phyloP scores from a whole-genome alignment of 2,797 vertebrate genomes.

The Numenius phaeopus region DNA sequence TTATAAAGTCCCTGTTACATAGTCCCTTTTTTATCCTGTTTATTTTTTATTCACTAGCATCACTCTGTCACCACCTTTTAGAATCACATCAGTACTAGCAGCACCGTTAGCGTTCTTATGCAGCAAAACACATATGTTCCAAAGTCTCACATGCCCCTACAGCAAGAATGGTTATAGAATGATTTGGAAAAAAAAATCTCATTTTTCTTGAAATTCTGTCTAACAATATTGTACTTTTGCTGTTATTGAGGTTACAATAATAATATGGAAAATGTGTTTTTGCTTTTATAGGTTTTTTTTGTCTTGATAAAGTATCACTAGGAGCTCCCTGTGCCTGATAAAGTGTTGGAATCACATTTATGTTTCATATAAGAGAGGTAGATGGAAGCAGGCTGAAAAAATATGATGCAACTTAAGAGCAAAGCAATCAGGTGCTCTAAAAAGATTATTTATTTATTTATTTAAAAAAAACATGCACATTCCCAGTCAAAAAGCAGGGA shows the following conservation, averaged over 20 bases:
- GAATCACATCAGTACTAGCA: not conserved
- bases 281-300: constrained; percentile 44
- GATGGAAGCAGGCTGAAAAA: constrained; percentile 58
- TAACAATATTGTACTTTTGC: not conserved
- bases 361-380: constrained; percentile 59
- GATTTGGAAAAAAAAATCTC: not conserved
- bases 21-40: not conserved
- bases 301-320: constrained; percentile 31
- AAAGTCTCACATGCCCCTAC: not conserved
- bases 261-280: constrained; percentile 25
- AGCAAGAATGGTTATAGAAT: not conserved
- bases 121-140: constrained; percentile 2
- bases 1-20: not conserved
- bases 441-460: not conserved
- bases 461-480: not conserved
- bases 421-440: constrained; percentile 38
- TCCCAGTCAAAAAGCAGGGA: constrained; percentile 10
- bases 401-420: not conserved
- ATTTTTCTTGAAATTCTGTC: constrained; percentile 7
- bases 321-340: constrained; percentile 10
- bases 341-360: constrained; percentile 36
- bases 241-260: constrained; percentile 46
- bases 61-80: not conserved
- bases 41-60: not conserved
- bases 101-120: not conserved